Base-by-base conservation (phyloP, 2,113 vertebrate genomes). In the Nothobranchius furzeri region DNA sequence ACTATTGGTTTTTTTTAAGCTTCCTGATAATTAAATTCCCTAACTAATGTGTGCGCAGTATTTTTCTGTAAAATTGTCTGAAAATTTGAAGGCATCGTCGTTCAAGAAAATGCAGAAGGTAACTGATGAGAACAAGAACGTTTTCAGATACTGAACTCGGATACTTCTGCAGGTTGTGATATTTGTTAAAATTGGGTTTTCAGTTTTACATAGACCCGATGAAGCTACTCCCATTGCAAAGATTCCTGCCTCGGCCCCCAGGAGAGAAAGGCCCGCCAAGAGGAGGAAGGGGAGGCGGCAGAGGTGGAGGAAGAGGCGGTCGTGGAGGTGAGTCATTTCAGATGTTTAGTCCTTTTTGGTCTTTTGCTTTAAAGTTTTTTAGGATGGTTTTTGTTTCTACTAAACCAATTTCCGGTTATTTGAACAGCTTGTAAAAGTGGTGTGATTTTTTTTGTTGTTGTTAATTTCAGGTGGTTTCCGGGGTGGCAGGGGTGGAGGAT, bases 31-130 rank as follows among this genome's bases (percentile, higher is more conserved):
- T 2, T 47, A 37, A 60, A 36, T 0, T 74, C 92, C 94, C 96
- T 96, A 94, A 95, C 74, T 9, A 24, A 59, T 5, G 8, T 8
- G 24, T 73, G 78, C 20, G 20, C 83, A 98, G 98, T 99, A 99
- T 89, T 99, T 99, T 95, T 99, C 97, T 81, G 95, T 99, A 47
- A 99, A 99, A 74, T 89, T 99, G 5, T 98, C 95, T 24, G 96
- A 99, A 42, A 99, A 99, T 67, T 96, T 99, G 96, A 99, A 95
- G 87, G 97, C 97, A 0, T 94, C 95, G 24, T 99, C 97, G 0
- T 99, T 99, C 86, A 99, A 98, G 90, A 99, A 98, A 76, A 51
- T 97, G 76, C 97, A 99, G 82, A 99, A 99, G 96, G 98, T 99
- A 78, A 75, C 85, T 43, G 14, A 40, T 0, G 4, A 47, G 7